These are phyloP conservation scores for Ischnus inquisitorius DNA, from an alignment of 2,888 invertebrate genomes.

Conservation along the genomic window DNA sequence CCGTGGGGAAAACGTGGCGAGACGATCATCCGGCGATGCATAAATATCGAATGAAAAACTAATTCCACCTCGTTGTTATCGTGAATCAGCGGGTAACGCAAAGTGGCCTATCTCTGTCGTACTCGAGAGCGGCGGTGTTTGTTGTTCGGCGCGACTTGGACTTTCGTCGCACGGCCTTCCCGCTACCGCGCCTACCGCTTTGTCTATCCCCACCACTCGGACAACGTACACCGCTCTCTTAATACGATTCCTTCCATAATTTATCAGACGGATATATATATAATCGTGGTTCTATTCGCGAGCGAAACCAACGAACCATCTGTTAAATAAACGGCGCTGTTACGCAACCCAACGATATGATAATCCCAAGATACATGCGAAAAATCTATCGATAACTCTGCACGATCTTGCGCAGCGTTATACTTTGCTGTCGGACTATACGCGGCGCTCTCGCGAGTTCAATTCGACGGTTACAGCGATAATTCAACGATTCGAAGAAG, in stretches of 20 bases:
- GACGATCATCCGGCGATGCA: background rate
- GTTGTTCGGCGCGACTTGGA: background rate
- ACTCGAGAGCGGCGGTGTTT: background rate
- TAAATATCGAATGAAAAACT: background rate
- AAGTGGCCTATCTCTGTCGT: background rate
- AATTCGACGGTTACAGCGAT: background rate
- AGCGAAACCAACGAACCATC: background rate
- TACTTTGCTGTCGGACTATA: background rate
- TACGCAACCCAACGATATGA: background rate
- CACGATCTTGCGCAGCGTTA: conserved; percentile 1
- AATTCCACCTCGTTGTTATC: background rate
- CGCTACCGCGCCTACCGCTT: background rate
- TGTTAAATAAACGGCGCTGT: background rate
- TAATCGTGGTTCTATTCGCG: background rate
- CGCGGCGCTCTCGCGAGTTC: background rate
- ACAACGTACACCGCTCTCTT: background rate
- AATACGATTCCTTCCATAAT: background rate
- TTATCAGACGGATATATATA: background rate
- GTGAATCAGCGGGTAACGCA: background rate
- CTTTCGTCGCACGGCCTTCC: background rate
- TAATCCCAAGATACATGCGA: background rate
- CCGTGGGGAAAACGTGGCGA: background rate
- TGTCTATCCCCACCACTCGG: background rate
- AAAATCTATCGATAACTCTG: conserved; percentile 13
- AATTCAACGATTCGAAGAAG: background rate